These are phyloP conservation scores for Xyrichtys novacula DNA, from an alignment of 2,797 vertebrate species.

Conservation along the genomic window DNA sequence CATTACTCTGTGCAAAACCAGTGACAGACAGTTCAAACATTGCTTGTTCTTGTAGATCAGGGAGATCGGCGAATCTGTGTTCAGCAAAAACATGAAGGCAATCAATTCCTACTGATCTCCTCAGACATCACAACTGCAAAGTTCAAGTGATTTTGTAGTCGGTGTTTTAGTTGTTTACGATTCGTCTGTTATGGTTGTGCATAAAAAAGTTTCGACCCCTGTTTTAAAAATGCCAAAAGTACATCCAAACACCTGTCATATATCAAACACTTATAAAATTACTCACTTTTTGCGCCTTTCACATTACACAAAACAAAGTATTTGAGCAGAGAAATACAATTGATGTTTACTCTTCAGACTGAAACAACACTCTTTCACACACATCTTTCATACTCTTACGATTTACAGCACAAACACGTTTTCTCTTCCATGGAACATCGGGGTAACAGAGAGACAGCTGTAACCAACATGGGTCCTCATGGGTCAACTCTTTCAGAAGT, in stretches of 20 bases:
- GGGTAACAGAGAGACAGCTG: too few species aligned
- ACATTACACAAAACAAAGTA: background rate
- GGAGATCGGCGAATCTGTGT: background rate
- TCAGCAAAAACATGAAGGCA: background rate
- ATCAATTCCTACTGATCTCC: slow-evolving; percentile 2
- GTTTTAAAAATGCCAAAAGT: background rate
- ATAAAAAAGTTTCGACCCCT: background rate
- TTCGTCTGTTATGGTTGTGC: background rate
- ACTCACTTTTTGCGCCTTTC: background rate
- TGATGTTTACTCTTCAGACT: background rate
- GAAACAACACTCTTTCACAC: background rate
- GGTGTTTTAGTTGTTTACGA: background rate
- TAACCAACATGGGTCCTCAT: too few species aligned
- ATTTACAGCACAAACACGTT: too few species aligned
- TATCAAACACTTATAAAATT: too few species aligned
- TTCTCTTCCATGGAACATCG: too few species aligned
- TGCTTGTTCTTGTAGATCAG: slow-evolving; percentile 21
- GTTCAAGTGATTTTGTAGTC: background rate
- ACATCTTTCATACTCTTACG: background rate
- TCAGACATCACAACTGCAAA: background rate
- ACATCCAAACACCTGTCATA: background rate
- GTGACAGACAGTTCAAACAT: slow-evolving; percentile 15
- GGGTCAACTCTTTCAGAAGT: too few species aligned
- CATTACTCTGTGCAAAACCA: slow-evolving; percentile 16
- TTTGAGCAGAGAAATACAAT: background rate